Conservation (phyloP, 37 sponge, comb jelly and placozoan genomes). For the Cladorhizidae sp. region DNA sequence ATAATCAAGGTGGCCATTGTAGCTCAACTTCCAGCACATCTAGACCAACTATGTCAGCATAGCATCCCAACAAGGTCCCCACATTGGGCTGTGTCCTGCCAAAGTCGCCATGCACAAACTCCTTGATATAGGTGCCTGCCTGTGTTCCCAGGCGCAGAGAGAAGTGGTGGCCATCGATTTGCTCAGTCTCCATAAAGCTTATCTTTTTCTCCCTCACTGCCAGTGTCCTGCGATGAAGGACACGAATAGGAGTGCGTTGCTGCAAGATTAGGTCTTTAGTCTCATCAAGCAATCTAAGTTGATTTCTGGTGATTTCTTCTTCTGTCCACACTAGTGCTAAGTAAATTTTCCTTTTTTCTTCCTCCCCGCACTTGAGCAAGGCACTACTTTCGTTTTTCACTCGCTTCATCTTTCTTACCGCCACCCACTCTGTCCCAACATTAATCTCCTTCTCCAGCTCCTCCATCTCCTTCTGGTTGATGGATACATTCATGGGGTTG, state of each 20-base stretch:
- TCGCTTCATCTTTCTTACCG: conserved; percentile 44
- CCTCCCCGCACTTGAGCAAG: conserved; percentile 89
- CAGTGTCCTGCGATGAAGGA: conserved; percentile 88
- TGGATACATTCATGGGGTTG: conserved; percentile 58
- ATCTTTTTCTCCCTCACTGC: conserved; percentile 61
- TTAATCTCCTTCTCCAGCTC: conserved; percentile 63
- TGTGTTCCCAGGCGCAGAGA: conserved; percentile 74
- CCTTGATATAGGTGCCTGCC: conserved; percentile 98
- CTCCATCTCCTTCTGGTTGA: conserved; percentile 4
- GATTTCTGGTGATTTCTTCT: conserved; percentile 25
- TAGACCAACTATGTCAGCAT: conserved; percentile 82
- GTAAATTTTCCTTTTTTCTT: conserved; percentile 86
- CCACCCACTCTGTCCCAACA: conserved; percentile 31
- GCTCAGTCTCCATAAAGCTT: conserved; percentile 44
- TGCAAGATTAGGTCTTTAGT: conserved; percentile 51
- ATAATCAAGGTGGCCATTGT: conserved; percentile 76
- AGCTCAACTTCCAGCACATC: conserved; percentile 84
- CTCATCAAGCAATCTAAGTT: conserved; percentile 30
- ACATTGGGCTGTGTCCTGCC: conserved; percentile 91
- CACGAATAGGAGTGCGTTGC: conserved; percentile 96
- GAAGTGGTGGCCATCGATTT: conserved; percentile 73
- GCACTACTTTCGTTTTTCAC: conserved; percentile 46
- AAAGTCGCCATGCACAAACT: conserved; percentile 99
- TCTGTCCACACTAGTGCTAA: conserved; percentile 65
- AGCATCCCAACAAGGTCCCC: conserved; percentile 57